Conservation (phyloP, 2,113 vertebrate genomes). For the Polypterus senegalus region DNA sequence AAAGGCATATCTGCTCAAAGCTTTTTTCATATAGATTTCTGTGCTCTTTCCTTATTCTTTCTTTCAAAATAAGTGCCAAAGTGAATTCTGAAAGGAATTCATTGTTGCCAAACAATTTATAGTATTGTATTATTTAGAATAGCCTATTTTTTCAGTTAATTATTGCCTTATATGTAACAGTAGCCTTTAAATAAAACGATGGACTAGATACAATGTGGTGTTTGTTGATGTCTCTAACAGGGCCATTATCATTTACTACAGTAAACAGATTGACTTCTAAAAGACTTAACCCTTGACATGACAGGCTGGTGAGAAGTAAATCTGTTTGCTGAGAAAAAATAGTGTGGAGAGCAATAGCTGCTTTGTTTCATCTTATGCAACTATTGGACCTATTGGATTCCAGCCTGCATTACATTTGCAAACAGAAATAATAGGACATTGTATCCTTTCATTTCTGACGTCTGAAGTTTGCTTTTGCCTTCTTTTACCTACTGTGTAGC, state of each 20-base stretch:
- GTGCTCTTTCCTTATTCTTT: too few species aligned
- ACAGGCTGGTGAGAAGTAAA: conserved; percentile 35
- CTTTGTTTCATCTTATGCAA: conserved; percentile 42
- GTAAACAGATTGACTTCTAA: conserved; percentile 35
- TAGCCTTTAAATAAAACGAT: conserved; percentile 20
- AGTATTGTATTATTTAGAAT: conserved; percentile 21
- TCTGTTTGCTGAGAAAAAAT: conserved; percentile 23
- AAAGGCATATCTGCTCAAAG: too few species aligned
- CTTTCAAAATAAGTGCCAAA: too few species aligned
- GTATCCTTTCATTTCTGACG: conserved; percentile 25
- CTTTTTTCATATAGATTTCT: too few species aligned
- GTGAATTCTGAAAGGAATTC: not conserved
- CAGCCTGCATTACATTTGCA: conserved; percentile 39
- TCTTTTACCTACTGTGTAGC: too few species aligned
- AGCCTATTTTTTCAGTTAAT: conserved; percentile 22
- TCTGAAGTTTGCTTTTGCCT: too few species aligned
- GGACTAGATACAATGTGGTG: conserved; percentile 23
- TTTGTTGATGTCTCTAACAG: conserved; percentile 27
- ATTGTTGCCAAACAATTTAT: conserved; percentile 15
- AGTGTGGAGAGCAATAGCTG: conserved; percentile 29
- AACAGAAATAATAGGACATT: conserved; percentile 37
- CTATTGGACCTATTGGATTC: conserved; percentile 40
- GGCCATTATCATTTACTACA: conserved; percentile 31
- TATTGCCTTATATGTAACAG: conserved; percentile 25
- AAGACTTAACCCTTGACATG: conserved; percentile 34